Evolutionary conservation across 2,888 invertebrate species (phyloP).

Genomic region (Galerucella pusilla): DNA sequence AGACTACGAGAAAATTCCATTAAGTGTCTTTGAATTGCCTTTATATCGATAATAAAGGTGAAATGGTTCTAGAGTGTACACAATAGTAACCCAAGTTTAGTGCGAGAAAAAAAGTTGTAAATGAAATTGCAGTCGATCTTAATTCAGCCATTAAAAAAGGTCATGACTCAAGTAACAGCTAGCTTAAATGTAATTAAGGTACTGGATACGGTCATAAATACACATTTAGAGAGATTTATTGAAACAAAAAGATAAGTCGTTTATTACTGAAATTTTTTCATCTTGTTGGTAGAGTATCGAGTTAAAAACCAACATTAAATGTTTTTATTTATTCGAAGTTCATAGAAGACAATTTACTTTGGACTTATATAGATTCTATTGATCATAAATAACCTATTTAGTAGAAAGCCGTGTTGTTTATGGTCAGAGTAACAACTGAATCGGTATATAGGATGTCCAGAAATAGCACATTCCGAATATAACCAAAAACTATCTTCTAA

Average conservation of each 20-base stretch:
- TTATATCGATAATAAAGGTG: constrained; percentile 44
- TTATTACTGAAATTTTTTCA: constrained; percentile 27
- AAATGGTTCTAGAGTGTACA: constrained; percentile 38
- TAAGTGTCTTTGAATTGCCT: constrained; percentile 40
- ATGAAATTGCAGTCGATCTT: constrained; percentile 45
- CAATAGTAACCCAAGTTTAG: constrained; percentile 44
- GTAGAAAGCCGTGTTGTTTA: neutral
- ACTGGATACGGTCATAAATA: constrained; percentile 39
- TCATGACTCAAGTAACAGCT: constrained; percentile 40
- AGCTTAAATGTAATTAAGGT: constrained; percentile 39
- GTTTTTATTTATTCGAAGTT: neutral
- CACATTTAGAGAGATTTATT: constrained; percentile 38
- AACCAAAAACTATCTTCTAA: no score
- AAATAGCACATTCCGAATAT: neutral
- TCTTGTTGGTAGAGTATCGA: constrained; percentile 6
- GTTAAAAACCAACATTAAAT: neutral
- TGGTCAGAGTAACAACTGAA: neutral
- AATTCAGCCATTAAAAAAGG: constrained; percentile 43
- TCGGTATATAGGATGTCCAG: neutral
- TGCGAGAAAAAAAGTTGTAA: constrained; percentile 41
- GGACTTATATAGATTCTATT: neutral
- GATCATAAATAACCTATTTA: constrained; percentile 1
- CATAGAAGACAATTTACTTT: neutral
- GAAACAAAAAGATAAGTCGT: constrained; percentile 26
- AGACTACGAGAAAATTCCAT: constrained; percentile 25